Evolutionary conservation across 2,797 vertebrate genomes (phyloP), one percentile per base, ranked within the genome.

Genomic region (Danio tinwini): DNA sequence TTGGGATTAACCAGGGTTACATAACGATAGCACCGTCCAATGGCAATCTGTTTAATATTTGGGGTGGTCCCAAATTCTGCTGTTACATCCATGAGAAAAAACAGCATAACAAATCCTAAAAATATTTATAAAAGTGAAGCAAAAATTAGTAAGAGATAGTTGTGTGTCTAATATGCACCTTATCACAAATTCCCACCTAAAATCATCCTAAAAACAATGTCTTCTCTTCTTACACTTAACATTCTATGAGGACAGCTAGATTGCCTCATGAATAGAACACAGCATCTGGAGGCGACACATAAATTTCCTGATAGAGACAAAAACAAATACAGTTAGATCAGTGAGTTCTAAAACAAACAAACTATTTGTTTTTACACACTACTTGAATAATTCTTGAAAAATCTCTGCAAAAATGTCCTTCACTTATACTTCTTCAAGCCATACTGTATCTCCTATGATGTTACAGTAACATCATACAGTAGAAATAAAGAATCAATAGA

Each of bases 11-110:
- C 42, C 0, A 91, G 77, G 0, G 81, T 86, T 14, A 93, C 85
- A 82, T 96, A 97, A 76, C 12, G 88, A 88, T 94, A 94, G 80
- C 97, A 99, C 37, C 97, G 92, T 47, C 95, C 95, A 21, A 95
- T 84, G 79, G 96, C 53, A 17, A 97, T 94, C 74, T 95, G 91
- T 69, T 86, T 85, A 44, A 99, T 88, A 81, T 96, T 90, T 21
- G 77, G 83, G 0, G 97, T 96, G 10, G 95, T 97, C 13, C 96
- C 96, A 2, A 59, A 58, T 68, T 88, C 86, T 6, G 82, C 76
- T 40, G 42, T 78, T 49, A 82, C 45, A 3, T 67, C 12, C 0
- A 50, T 21, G 50, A 88, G 81, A 62, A 91, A 70, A 65, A 86
- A 81, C 19, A 89, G 63, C 67, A 87, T 13, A 17, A 85, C 17